These are phyloP conservation scores for Porphyrio hochstetteri DNA, from an alignment of 2,113 vertebrate species.

Conservation along the genomic window DNA sequence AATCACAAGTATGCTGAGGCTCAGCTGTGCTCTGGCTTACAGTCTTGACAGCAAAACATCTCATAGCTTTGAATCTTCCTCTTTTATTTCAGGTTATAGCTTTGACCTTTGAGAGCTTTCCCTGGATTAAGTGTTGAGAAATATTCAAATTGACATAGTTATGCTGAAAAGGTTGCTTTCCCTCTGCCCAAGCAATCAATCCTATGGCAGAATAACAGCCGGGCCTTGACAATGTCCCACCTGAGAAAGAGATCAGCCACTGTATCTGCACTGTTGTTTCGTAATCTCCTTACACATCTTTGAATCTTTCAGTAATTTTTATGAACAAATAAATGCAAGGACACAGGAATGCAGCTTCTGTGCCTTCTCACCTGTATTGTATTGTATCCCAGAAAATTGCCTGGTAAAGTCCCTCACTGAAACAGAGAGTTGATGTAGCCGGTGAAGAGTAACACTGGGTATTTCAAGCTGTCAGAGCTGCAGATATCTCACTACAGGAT, in stretches of 20 bases:
- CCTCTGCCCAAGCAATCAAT: neutral
- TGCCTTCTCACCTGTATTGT: neutral
- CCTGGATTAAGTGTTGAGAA: neutral
- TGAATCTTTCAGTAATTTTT: neutral
- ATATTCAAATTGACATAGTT: neutral
- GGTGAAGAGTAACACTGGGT: neutral
- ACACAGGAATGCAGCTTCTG: neutral
- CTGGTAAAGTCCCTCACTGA: neutral
- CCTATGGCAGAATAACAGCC: neutral
- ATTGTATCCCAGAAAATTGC: neutral
- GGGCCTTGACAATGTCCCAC: neutral
- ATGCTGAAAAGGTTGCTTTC: neutral
- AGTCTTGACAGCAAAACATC: neutral
- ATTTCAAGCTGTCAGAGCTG: neutral
- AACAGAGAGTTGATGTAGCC: neutral
- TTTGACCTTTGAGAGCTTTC: conserved; percentile 4
- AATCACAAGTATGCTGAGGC: neutral
- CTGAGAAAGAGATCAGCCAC: neutral
- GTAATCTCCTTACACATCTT: neutral
- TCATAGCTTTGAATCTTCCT: neutral
- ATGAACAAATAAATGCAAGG: neutral
- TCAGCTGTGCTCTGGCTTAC: neutral
- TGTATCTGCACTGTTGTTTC: neutral
- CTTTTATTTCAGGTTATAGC: neutral
- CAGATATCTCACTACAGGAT: neutral